These are phyloP conservation scores for Drosophila incognita DNA, from an alignment of 2,888 invertebrate genomes.

Conservation along the genomic window DNA sequence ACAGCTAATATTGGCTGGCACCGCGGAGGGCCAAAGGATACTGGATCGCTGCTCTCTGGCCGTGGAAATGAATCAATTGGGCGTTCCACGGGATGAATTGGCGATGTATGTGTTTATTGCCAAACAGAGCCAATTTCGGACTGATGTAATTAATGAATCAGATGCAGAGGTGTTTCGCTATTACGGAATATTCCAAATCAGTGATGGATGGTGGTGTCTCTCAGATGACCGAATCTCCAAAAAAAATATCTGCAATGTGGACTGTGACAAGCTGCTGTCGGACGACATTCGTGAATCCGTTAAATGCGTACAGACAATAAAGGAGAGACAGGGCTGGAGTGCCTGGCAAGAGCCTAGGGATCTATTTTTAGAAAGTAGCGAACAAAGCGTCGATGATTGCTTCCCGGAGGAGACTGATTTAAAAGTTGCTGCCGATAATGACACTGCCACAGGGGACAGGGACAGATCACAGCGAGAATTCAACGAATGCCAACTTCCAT, in stretches of 20 bases:
- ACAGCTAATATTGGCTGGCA: not conserved
- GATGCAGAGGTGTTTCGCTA: accelerated
- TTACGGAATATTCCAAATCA: slow-evolving; percentile 34
- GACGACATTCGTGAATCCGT: slow-evolving; percentile 4
- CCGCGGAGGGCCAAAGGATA: not conserved
- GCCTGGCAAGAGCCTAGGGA: not conserved
- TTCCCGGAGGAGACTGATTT: not conserved
- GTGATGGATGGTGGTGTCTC: slow-evolving; percentile 5
- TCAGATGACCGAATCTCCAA: accelerated
- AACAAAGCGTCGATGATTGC: slow-evolving; percentile 11
- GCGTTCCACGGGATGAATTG: not conserved
- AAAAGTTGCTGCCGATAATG: not conserved
- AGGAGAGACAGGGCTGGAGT: accelerated
- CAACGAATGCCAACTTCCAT: no score
- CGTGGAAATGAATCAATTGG: slow-evolving; percentile 13
- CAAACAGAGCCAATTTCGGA: not conserved
- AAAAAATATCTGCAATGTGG: accelerated
- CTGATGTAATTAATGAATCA: accelerated
- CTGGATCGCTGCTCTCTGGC: slow-evolving; percentile 33
- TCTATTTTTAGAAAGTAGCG: not conserved
- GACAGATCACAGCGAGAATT: not conserved
- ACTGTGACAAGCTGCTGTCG: not conserved
- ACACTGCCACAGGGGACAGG: not conserved
- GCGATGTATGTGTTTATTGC: slow-evolving; percentile 25
- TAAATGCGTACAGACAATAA: not conserved